Evolutionary conservation across 1,140 invertebrate genomes (phyloP).

Genomic region (Asbolus verrucosus): DNA sequence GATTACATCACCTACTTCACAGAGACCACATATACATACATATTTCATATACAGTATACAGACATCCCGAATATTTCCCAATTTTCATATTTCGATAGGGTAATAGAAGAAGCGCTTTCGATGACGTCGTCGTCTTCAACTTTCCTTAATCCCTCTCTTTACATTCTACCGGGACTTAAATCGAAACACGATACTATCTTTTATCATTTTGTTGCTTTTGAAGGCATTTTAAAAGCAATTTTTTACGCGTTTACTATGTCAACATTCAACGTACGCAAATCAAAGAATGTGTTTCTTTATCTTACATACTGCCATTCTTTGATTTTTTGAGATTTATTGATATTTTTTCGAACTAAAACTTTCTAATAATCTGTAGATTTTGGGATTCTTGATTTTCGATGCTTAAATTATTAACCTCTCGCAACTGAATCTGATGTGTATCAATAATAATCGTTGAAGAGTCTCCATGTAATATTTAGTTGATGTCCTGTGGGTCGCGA

Average conservation of each 20-base stretch:
- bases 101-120: background rate
- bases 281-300: background rate
- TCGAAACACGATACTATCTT: slow-evolving; percentile 22
- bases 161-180: slow-evolving; percentile 7
- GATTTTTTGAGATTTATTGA: slow-evolving; percentile 1
- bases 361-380: background rate
- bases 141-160: slow-evolving; percentile 1
- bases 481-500: slow-evolving; percentile 8
- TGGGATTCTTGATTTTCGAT: background rate
- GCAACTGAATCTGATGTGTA: too few species aligned
- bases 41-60: too few species aligned
- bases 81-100: slow-evolving; percentile 6
- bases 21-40: too few species aligned
- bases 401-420: background rate
- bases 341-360: background rate
- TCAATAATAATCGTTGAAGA: slow-evolving; percentile 25
- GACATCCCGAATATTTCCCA: background rate
- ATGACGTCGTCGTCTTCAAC: slow-evolving; percentile 1
- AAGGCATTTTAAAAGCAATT: slow-evolving; percentile 3
- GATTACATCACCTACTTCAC: too few species aligned
- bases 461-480: slow-evolving; percentile 13
- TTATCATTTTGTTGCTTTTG: slow-evolving; percentile 11
- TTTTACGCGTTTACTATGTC: background rate
- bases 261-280: background rate
- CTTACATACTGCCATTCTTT: background rate